Evolutionary conservation across 2,797 vertebrate genomes (phyloP).

Genomic region (Anabas testudineus): DNA sequence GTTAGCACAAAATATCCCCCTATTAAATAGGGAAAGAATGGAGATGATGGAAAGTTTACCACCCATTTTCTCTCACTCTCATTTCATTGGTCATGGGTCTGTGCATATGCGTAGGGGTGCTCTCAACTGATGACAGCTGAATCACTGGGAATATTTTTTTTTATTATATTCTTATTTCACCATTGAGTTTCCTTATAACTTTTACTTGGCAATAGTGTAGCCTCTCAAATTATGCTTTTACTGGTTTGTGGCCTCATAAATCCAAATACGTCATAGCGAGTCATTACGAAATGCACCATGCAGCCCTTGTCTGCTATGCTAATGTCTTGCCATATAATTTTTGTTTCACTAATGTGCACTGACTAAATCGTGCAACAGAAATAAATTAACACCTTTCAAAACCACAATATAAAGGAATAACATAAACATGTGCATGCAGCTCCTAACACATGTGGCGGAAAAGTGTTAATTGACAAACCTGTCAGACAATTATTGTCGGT

Average conservation of each 20-base stretch:
- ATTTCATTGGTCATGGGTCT: slow-evolving; percentile 74
- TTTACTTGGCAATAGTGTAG: slow-evolving; percentile 56
- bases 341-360: slow-evolving; percentile 46
- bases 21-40: slow-evolving; percentile 76
- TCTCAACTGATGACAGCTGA: slow-evolving; percentile 67
- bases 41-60: slow-evolving; percentile 79
- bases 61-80: slow-evolving; percentile 68
- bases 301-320: slow-evolving; percentile 52
- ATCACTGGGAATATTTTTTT: slow-evolving; percentile 59
- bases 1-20: slow-evolving; percentile 70
- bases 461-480: slow-evolving; percentile 80
- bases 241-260: slow-evolving; percentile 66
- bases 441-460: slow-evolving; percentile 58
- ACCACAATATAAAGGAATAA: slow-evolving; percentile 46
- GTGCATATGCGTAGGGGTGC: slow-evolving; percentile 52
- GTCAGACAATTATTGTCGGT: slow-evolving; percentile 76
- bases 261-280: slow-evolving; percentile 57
- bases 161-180: slow-evolving; percentile 67
- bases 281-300: slow-evolving; percentile 53
- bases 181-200: slow-evolving; percentile 54
- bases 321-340: slow-evolving; percentile 56
- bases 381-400: slow-evolving; percentile 68
- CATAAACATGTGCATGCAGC: slow-evolving; percentile 71
- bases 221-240: slow-evolving; percentile 72
- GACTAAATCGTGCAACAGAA: slow-evolving; percentile 40